Conservation (phyloP, 2,113 vertebrate species). For the Tachysurus fulvidraco region DNA sequence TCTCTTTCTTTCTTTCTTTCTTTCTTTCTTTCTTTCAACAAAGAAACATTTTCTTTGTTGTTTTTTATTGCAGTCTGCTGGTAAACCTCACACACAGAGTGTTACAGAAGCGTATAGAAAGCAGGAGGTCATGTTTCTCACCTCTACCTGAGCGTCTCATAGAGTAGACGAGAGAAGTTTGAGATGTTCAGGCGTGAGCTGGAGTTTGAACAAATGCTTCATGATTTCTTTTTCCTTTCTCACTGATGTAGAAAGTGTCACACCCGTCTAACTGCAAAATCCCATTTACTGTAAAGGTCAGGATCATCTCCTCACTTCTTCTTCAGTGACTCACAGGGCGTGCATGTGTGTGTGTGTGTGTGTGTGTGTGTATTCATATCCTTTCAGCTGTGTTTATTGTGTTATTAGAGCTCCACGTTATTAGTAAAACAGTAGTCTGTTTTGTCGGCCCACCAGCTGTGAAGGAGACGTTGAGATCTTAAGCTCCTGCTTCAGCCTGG, state of each 20-base stretch:
- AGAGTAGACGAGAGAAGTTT: not conserved
- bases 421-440: conserved; percentile 3
- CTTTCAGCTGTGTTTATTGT: not conserved
- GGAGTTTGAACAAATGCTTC: no score
- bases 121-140: not conserved
- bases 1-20: no score
- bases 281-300: not conserved
- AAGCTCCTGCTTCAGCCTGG: conserved; percentile 19
- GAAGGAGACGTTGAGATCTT: conserved; percentile 16
- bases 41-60: no score
- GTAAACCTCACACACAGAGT: no score
- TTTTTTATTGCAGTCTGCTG: no score
- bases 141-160: not conserved
- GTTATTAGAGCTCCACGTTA: conserved; percentile 7
- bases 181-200: not conserved
- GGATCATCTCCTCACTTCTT: not conserved
- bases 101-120: not conserved
- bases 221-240: no score
- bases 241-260: not conserved
- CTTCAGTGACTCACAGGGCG: not conserved
- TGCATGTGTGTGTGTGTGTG: not conserved
- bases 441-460: conserved; percentile 31
- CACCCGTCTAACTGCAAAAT: not conserved
- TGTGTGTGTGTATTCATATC: not conserved
- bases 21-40: no score